Evolutionary conservation across 2,113 vertebrate genomes (phyloP).

Genomic region (Limnothrissa miodon): DNA sequence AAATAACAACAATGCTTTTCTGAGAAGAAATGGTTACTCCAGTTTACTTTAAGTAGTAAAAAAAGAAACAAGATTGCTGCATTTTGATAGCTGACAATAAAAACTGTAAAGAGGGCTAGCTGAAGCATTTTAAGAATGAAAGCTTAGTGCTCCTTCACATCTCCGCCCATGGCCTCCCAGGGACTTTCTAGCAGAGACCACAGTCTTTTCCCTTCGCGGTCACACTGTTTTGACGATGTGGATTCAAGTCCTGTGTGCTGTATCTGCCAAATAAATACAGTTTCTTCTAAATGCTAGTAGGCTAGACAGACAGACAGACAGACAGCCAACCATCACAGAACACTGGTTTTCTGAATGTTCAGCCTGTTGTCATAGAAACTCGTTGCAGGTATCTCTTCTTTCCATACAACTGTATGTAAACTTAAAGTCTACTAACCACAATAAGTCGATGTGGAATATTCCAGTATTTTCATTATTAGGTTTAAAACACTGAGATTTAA

Average conservation of each 20-base stretch:
- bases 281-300: slow-evolving; percentile 69
- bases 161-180: slow-evolving; percentile 60
- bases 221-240: slow-evolving; percentile 64
- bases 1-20: background rate
- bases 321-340: slow-evolving; percentile 57
- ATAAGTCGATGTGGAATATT: background rate
- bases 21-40: background rate
- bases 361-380: slow-evolving; percentile 61
- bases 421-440: slow-evolving; percentile 9
- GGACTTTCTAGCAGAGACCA: slow-evolving; percentile 45
- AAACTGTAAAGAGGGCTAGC: background rate
- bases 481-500: background rate
- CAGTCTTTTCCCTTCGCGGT: slow-evolving; percentile 61
- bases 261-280: slow-evolving; percentile 64
- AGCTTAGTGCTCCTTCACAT: background rate
- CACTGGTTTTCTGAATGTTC: slow-evolving; percentile 47
- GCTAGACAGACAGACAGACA: slow-evolving; percentile 62
- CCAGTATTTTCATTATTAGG: slow-evolving; percentile 9
- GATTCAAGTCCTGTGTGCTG: slow-evolving; percentile 57
- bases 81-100: background rate
- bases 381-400: slow-evolving; percentile 47
- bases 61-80: too few species aligned
- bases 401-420: slow-evolving; percentile 24
- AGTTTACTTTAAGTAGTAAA: background rate
- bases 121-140: background rate